Evolutionary conservation across 2,888 invertebrate genomes (phyloP), one percentile per base, ranked within the genome.

Genomic region (Alloplasta piceator): DNA sequence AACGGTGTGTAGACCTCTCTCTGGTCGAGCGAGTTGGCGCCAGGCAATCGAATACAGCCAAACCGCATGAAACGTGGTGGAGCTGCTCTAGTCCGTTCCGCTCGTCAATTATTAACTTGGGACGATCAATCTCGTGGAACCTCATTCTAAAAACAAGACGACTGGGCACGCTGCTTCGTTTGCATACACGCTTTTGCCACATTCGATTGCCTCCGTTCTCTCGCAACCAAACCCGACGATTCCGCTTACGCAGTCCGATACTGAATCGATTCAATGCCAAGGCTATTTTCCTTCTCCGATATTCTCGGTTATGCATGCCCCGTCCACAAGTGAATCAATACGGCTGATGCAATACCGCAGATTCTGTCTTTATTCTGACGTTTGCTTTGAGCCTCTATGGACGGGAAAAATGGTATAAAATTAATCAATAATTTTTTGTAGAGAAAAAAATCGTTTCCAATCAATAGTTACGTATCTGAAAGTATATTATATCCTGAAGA

Each of bases 401-500:
- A 26, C 26, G 3, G 26, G 26, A 26, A 26, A 26, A 26, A 26
- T 26, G 26, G 26, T 2, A 3, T 26, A 26, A 26, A 26, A 26
- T 26, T 26, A 26, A 26, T 26, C 26, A 26, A 26, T 26, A 26
- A 26, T 26, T 26, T 26, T 26, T 26, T 26, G 3, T 3, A 26
- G 26, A 26, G 26, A 26, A 26, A 26, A 26, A 26, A 26, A 26
- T 26, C 4, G 67, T 74, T 80, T 66, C 60, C 67, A 10, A 71
- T 80, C 48, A 55, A 72, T 63, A 72, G 63, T 52, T 72, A 52
- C 78, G 78, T 63, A 72, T 61, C 58, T 26, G 46, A 43, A 55
- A 36, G 50, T 61, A 64, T 70, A 50, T 50, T 2, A 26, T 26
- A 26, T 26, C 26, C 3, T 26, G 3, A 26, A 2, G 26, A 26